Evolutionary conservation across 2,113 vertebrate genomes (phyloP), one percentile per base, ranked within the genome.

Genomic region (Ceratotherium simum): DNA sequence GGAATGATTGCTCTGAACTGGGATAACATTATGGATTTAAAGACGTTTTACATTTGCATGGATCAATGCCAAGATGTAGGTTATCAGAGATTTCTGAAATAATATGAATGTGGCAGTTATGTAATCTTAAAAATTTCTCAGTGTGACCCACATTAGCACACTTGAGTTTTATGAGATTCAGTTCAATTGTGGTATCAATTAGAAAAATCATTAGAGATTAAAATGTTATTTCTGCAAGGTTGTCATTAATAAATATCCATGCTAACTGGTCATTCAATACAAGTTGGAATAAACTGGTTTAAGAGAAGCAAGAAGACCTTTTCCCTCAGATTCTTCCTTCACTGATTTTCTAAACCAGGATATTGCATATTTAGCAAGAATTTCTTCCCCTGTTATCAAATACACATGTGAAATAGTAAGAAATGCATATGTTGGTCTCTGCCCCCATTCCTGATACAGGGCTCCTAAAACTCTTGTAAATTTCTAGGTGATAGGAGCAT

Each of bases 121-220:
- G 16, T 27, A 79, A 54, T 23, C 31, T 81, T 60, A 83, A 82
- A 62, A 46, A 20, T 20, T 92, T 73, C 8, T 84, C 29, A 54
- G 6, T 70, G 13, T 92, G 56, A 87, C 9, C 60, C 29, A 93
- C 10, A 70, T 73, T 87, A 58, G 11, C 13, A 73, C 13, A 69
- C 6, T 67, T 39, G 10, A 92, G 10, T 90, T 89, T 54, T 90
- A 73, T 83, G 95, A 94, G 82, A 92, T 73, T 67, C 54, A 90
- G 5, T 80, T 92, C 54, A 95, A 75, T 54, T 79, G 5, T 64
- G 9, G 3, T 21, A 73, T 82, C 94, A 87, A 42, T 73, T 73
- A 78, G 4, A 14, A 69, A 93, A 80, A 95, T 64, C 42, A 89
- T 70, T 93, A 72, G 42, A 91, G 31, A 81, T 60, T 90, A 79